Conservation (phyloP, 2,797 vertebrate species). For the Alectoris magna region DNA sequence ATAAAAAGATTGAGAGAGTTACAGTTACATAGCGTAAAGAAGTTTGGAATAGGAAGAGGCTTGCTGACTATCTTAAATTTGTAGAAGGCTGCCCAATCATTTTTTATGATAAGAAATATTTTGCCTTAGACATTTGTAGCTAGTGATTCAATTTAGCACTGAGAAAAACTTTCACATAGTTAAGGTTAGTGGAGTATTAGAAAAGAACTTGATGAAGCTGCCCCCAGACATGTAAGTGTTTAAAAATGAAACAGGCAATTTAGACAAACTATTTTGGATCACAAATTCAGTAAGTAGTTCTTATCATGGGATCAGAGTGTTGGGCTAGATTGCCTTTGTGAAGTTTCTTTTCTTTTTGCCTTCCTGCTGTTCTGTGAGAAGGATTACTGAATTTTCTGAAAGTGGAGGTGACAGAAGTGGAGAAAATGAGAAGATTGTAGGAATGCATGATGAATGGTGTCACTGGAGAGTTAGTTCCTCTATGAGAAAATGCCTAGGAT, state of each 20-base stretch:
- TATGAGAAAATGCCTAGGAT: background rate
- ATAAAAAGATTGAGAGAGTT: background rate
- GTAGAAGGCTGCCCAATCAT: background rate
- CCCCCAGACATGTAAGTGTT: background rate
- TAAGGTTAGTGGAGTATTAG: background rate
- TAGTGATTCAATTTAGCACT: background rate
- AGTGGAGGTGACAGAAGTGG: background rate
- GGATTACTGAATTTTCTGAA: background rate
- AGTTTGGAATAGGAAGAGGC: background rate
- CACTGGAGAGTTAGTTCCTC: background rate
- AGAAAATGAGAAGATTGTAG: background rate
- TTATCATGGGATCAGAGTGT: background rate
- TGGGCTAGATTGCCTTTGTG: background rate
- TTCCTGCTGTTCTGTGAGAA: background rate
- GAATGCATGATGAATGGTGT: background rate
- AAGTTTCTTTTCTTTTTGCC: background rate
- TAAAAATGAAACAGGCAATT: background rate
- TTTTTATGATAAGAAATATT: background rate
- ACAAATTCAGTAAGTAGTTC: background rate
- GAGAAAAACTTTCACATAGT: background rate
- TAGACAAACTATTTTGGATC: background rate
- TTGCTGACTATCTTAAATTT: background rate
- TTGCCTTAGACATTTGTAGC: background rate
- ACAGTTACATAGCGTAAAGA: background rate
- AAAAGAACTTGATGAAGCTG: background rate